Evolutionary conservation across 2,888 invertebrate species (phyloP).

Genomic region (Linnaemya vulpina): DNA sequence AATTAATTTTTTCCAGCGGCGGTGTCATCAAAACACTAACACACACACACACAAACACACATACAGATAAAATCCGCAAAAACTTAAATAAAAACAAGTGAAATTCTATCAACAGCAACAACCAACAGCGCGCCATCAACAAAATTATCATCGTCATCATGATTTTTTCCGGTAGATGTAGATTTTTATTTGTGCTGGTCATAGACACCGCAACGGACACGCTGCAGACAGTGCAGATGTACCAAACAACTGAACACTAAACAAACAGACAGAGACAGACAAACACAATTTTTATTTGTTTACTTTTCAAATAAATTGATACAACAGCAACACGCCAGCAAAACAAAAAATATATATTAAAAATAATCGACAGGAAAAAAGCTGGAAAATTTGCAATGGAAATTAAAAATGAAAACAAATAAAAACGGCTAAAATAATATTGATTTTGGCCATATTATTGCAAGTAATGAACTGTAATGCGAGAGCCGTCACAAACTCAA

Average conservation of each 20-base stretch:
- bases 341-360: background rate
- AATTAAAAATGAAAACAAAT: background rate
- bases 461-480: background rate
- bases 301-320: constrained; percentile 48
- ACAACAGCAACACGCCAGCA: background rate
- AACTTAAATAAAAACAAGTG: constrained; percentile 16
- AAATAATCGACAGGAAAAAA: background rate
- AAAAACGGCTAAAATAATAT: constrained; percentile 6
- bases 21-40: background rate
- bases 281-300: background rate
- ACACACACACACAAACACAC: too few relatives aligned
- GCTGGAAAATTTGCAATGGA: background rate
- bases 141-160: constrained; percentile 34
- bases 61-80: constrained; percentile 2
- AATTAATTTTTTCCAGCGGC: constrained; percentile 31
- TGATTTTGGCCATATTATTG: constrained; percentile 34
- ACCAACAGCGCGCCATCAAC: constrained; percentile 6
- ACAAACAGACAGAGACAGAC: constrained; percentile 18
- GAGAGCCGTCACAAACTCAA: background rate
- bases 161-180: constrained; percentile 44
- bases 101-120: constrained; percentile 9
- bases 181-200: constrained; percentile 50
- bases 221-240: constrained; percentile 28
- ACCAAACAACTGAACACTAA: constrained; percentile 29
- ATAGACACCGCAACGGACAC: constrained; percentile 10